Evolutionary conservation across 1,140 invertebrate genomes (phyloP).

Genomic region (Apis laboriosa): DNA sequence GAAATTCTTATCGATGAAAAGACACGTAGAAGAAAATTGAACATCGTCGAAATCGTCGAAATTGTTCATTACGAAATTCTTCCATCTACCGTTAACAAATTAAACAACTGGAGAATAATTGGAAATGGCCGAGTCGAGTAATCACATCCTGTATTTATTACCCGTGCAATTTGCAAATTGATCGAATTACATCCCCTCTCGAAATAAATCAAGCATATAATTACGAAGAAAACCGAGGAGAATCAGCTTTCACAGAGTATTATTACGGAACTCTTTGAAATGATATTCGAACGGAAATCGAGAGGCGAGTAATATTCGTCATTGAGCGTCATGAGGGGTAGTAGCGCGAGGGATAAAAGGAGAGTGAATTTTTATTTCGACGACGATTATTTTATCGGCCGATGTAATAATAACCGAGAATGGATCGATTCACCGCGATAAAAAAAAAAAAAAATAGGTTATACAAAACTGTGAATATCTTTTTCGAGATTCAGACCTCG

Average conservation of each 20-base stretch:
- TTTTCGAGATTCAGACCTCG: neutral
- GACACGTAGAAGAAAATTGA: too few relatives aligned
- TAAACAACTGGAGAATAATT: too few relatives aligned
- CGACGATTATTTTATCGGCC: neutral
- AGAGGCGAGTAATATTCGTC: neutral
- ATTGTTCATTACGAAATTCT: too few relatives aligned
- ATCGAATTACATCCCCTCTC: neutral
- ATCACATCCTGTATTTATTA: neutral
- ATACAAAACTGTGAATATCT: slow-evolving; percentile 13
- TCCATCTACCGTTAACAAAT: too few relatives aligned
- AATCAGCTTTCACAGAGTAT: neutral
- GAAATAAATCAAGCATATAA: neutral
- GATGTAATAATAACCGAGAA: neutral
- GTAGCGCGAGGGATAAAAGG: neutral
- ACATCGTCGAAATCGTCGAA: too few relatives aligned
- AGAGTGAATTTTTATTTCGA: slow-evolving; percentile 1
- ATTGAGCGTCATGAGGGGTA: neutral
- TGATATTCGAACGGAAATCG: neutral
- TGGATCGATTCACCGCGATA: neutral
- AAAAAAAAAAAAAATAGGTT: neutral
- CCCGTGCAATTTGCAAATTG: slow-evolving; percentile 1
- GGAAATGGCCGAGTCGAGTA: too few relatives aligned
- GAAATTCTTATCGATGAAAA: too few relatives aligned
- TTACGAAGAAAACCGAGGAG: neutral
- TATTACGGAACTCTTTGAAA: neutral